phyloP scores from a whole-genome alignment of 2,797 vertebrate genomes.

The Selene dorsalis region DNA sequence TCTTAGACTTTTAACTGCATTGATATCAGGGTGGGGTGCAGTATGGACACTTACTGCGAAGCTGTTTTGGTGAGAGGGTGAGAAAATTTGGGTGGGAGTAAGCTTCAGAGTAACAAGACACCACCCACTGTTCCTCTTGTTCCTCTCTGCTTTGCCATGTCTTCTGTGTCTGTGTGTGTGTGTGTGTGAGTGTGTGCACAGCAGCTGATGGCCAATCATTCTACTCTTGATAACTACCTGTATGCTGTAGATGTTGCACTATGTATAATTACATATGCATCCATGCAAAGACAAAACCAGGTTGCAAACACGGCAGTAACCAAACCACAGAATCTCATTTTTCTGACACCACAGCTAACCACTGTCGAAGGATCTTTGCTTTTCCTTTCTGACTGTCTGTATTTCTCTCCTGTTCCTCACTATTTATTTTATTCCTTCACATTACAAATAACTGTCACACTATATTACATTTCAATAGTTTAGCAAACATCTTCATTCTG shows the following conservation, averaged over 20 bases:
- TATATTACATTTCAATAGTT: conserved; percentile 24
- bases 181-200: conserved; percentile 25
- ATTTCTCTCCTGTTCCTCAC: not conserved
- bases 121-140: conserved; percentile 38
- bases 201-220: conserved; percentile 48
- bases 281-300: not conserved
- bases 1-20: conserved; percentile 17
- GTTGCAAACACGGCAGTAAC: not conserved
- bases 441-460: conserved; percentile 3
- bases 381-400: not conserved
- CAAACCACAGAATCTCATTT: not conserved
- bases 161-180: conserved; percentile 7
- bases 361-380: not conserved
- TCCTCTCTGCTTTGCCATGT: conserved; percentile 32
- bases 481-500: conserved; percentile 14
- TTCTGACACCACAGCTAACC: not conserved
- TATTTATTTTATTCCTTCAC: conserved; percentile 1
- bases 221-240: conserved; percentile 28
- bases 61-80: conserved; percentile 52
- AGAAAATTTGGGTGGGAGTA: conserved; percentile 47
- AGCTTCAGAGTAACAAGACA: conserved; percentile 52
- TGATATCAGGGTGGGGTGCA: conserved; percentile 35
- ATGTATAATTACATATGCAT: not conserved
- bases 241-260: not conserved
- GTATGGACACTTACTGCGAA: conserved; percentile 27